Conservation (phyloP, 2,113 vertebrate species). For the Gadus macrocephalus region DNA sequence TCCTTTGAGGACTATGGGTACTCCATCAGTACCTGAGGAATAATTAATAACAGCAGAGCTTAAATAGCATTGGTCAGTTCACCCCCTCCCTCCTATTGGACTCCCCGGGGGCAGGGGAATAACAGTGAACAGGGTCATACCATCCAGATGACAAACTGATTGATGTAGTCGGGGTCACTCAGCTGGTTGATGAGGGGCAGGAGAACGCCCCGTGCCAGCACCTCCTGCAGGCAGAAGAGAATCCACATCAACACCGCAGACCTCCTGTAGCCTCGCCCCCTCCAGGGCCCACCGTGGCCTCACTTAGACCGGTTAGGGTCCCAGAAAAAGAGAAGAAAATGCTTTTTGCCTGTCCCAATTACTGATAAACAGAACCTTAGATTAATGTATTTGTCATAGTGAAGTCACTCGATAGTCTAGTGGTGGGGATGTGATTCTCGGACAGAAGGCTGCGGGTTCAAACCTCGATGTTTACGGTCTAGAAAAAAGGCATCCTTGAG, state of each 20-base stretch:
- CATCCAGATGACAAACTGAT: constrained; percentile 99
- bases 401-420: no score
- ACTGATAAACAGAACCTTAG: no score
- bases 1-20: no score
- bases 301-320: no score
- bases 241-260: not conserved
- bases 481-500: no score
- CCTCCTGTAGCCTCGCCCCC: not conserved
- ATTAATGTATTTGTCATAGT: no score
- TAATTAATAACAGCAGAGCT: no score
- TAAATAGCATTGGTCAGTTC: not conserved
- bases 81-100: not conserved
- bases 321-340: not conserved
- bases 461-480: no score
- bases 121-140: constrained; percentile 67
- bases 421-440: no score
- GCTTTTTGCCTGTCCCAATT: no score
- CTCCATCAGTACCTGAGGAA: no score
- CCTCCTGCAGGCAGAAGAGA: constrained; percentile 78
- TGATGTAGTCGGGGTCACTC: constrained; percentile 99
- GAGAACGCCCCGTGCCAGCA: constrained; percentile 93
- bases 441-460: no score
- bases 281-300: not conserved
- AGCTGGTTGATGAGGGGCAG: constrained; percentile 98
- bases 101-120: not conserved